Conservation (phyloP, 1,140 invertebrate species). For the Drosophila pseudoananassae region DNA sequence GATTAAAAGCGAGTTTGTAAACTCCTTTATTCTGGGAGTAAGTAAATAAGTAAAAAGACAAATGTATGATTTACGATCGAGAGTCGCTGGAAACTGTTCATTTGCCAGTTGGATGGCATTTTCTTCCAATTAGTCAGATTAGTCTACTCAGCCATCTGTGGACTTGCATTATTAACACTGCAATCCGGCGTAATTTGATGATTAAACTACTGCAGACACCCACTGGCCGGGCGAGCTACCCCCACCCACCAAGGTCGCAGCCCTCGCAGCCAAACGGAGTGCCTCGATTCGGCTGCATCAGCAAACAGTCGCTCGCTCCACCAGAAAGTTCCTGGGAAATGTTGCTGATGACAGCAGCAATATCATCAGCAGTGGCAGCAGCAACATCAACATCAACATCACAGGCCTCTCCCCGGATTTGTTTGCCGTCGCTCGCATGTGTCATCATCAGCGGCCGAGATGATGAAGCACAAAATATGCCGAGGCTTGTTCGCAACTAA, state of each 20-base stretch:
- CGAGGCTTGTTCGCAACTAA: constrained; percentile 67
- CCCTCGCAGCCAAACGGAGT: constrained; percentile 1
- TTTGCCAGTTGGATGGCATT: background rate
- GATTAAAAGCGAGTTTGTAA: background rate
- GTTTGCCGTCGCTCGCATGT: constrained; percentile 78
- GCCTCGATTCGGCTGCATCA: constrained; percentile 20
- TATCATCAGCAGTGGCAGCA: constrained; percentile 45
- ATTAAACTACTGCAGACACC: constrained; percentile 15
- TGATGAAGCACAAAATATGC: constrained; percentile 75
- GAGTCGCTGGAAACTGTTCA: background rate
- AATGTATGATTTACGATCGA: background rate
- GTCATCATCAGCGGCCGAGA: constrained; percentile 69
- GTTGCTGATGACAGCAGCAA: constrained; percentile 73
- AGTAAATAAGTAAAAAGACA: too few relatives aligned
- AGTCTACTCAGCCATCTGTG: constrained; percentile 13
- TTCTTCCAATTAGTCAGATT: constrained; percentile 22
- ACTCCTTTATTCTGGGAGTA: too few relatives aligned
- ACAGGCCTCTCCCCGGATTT: constrained; percentile 36
- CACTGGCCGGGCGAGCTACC: background rate
- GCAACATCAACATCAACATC: constrained; percentile 34
- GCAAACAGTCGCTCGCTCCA: constrained; percentile 9
- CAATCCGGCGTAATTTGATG: constrained; percentile 35
- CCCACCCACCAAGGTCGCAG: constrained; percentile 37
- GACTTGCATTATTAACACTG: constrained; percentile 44
- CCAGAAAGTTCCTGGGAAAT: constrained; percentile 47